Evolutionary conservation across 2,888 invertebrate genomes (phyloP), one percentile per base, ranked within the genome.

Genomic region (Meandrusa payeni): DNA sequence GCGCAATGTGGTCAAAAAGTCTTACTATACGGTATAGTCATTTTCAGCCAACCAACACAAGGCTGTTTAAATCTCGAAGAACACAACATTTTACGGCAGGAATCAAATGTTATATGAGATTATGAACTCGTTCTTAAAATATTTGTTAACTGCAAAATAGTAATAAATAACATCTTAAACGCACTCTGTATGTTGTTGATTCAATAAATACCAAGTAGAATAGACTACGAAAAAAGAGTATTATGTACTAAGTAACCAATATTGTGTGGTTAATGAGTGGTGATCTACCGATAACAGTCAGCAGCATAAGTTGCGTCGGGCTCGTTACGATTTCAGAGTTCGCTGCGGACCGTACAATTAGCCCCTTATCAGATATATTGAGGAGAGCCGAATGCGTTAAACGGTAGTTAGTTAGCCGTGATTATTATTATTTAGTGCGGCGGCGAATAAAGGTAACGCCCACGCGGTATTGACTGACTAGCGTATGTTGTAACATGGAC

Each of bases 401-500:
- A 79, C 81, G 82, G 85, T 85, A 77, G 83, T 85, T 85, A 79
- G 79, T 83, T 80, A 83, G 64, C 65, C 62, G 70, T 77, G 80
- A 83, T 82, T 79, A 81, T 79, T 85, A 82, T 83, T 85, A 82
- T 83, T 82, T 79, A 82, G 78, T 80, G 69, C 76, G 73, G 69
- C 72, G 69, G 72, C 61, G 66, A 66, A 72, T 72, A 78, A 76
- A 79, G 68, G 64, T 56, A 60, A 69, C 81, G 69, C 85, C 83
- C 73, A 82, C 82, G 76, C 74, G 44, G 9, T 24, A 22, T 44
- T 54, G 39, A 50, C 54, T 52, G 47, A 54, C 56, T 46, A 40
- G 22, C 41, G 49, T 2, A 13, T 19, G 3, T 54, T 2, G 5
- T 59, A 47, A 41, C 54, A 38, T 61, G 69, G 75, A 76, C 28